These are phyloP conservation scores for Drosophila tripunctata DNA, from an alignment of 2,888 invertebrate species.

Conservation along the genomic window DNA sequence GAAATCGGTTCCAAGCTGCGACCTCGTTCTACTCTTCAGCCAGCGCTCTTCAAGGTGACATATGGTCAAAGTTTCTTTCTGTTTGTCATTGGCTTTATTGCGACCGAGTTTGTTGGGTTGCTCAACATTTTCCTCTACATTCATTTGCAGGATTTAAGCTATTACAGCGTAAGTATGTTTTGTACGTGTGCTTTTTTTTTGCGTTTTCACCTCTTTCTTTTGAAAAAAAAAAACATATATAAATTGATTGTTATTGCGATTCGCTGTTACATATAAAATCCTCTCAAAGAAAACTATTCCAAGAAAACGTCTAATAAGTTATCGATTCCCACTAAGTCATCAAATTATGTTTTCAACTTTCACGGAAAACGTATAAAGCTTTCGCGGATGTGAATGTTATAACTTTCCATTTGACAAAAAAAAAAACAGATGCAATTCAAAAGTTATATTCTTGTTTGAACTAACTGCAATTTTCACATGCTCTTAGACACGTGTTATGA, in stretches of 20 bases:
- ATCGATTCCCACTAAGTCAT: neutral
- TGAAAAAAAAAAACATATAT: no score
- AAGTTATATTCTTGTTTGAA: no score
- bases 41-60: constrained; percentile 92
- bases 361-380: no score
- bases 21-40: constrained; percentile 90
- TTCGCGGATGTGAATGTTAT: no score
- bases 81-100: constrained; percentile 93
- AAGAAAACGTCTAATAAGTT: neutral
- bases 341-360: neutral
- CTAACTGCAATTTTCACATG: no score
- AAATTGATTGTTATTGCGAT: neutral
- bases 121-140: constrained; percentile 95
- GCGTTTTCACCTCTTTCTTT: neutral
- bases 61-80: constrained; percentile 95
- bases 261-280: neutral
- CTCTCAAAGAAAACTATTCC: neutral
- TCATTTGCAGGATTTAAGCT: constrained; percentile 82
- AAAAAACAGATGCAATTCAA: no score
- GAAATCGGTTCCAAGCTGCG: constrained; percentile 95
- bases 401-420: no score
- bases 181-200: constrained; percentile 5
- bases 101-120: constrained; percentile 93
- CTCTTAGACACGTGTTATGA: no score
- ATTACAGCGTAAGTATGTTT: constrained; percentile 81